These are phyloP conservation scores for Idaea aversata DNA, from an alignment of 2,888 invertebrate genomes.

Conservation along the genomic window DNA sequence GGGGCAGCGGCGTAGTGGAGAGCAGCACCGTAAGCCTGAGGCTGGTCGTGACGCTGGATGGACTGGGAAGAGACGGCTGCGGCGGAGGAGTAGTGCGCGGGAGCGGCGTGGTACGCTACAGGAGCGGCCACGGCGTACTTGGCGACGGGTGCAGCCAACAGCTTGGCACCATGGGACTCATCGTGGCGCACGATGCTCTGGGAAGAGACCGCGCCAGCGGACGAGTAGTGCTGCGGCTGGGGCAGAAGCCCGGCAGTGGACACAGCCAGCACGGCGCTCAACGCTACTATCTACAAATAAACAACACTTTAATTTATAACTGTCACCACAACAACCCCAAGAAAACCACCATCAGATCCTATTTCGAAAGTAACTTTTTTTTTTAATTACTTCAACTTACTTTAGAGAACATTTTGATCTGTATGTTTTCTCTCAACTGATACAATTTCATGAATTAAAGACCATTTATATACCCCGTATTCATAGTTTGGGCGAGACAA, in stretches of 20 bases:
- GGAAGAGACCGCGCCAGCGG: slow-evolving; percentile 60
- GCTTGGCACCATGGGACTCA: slow-evolving; percentile 41
- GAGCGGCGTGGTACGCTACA: slow-evolving; percentile 40
- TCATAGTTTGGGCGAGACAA: slow-evolving; percentile 57
- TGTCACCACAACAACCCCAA: not conserved
- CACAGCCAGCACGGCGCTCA: slow-evolving; percentile 40
- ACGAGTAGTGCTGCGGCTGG: slow-evolving; percentile 59
- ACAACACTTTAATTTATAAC: not conserved
- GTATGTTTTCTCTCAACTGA: slow-evolving; percentile 53
- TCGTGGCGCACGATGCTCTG: slow-evolving; percentile 69
- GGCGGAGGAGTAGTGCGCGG: slow-evolving; percentile 25
- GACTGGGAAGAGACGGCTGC: slow-evolving; percentile 37
- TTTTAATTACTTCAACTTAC: slow-evolving; percentile 32
- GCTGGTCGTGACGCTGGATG: slow-evolving; percentile 24
- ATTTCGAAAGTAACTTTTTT: not conserved
- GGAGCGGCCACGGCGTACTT: slow-evolving; percentile 36
- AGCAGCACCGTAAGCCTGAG: slow-evolving; percentile 9
- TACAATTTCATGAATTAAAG: slow-evolving; percentile 40
- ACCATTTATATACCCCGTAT: slow-evolving; percentile 55
- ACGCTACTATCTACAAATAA: slow-evolving; percentile 36
- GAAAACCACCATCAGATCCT: not conserved
- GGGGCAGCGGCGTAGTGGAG: slow-evolving; percentile 42
- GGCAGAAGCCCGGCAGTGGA: slow-evolving; percentile 39
- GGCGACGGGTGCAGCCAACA: slow-evolving; percentile 32
- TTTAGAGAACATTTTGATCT: slow-evolving; percentile 48